A percentile compares a stretch with the other conserved stretches of the same genome.
Conservation (phyloP, 1,140 invertebrate genomes). For the Copidosoma floridanum region DNA sequence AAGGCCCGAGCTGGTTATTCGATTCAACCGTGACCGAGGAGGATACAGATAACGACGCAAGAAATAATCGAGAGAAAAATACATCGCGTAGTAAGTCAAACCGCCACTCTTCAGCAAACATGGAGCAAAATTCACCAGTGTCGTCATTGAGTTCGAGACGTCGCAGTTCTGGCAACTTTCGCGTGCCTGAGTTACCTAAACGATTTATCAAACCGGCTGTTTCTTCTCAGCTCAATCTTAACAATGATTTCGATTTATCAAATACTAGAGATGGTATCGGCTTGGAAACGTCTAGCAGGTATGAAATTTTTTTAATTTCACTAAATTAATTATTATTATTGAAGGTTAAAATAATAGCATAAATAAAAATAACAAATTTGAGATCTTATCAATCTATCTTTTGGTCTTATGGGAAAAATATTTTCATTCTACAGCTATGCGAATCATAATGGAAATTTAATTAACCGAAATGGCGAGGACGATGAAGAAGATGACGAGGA, state of each 20-base stretch:
- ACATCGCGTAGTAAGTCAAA: too few species aligned
- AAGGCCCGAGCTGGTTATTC: slow-evolving; percentile 52
- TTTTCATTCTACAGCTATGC: not conserved
- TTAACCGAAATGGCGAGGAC: not conserved
- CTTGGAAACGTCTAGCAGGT: not conserved
- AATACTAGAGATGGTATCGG: not conserved
- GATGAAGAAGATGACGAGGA: slow-evolving; percentile 19
- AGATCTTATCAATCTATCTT: too few species aligned
- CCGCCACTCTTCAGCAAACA: too few species aligned
- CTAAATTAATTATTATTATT: not conserved
- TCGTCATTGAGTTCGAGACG: not conserved
- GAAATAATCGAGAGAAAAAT: too few species aligned
- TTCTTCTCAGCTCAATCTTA: not conserved
- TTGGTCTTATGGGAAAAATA: not conserved
- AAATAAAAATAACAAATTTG: too few species aligned
- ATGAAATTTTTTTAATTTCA: not conserved
- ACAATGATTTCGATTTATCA: not conserved
- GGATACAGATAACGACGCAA: not conserved
- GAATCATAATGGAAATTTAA: too few species aligned
- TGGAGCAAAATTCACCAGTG: too few species aligned
- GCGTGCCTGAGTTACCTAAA: slow-evolving; percentile 1
- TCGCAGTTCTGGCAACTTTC: not conserved
- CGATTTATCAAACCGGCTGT: not conserved
- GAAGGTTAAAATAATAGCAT: too few species aligned
- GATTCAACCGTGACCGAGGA: not conserved